Base-by-base conservation (phyloP, 1,140 invertebrate genomes). In the Orchesella cincta region DNA sequence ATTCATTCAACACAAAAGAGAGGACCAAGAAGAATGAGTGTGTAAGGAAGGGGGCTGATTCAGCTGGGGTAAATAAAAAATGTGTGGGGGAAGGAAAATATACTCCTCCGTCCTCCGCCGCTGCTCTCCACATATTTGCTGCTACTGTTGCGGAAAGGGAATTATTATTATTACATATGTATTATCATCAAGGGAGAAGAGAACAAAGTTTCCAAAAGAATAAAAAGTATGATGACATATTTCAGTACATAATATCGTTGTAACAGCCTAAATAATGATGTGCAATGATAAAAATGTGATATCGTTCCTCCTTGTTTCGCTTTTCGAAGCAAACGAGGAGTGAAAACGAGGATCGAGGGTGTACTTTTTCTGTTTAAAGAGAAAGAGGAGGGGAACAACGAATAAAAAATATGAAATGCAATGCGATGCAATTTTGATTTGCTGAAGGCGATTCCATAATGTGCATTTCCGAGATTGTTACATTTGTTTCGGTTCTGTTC, bases 101-200 rank as follows among this genome's bases (percentile, higher is more conserved):
- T 57, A 57, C 54, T 57, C n/a, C n/a, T 57, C 54, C 54, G 12
- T 57, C 54, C 54, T 57, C 23, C 54, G 3, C 31, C 23, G 26
- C 12, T 33, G 5, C 62, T 67, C 26, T 14, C n/a, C 14, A 29
- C 23, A 18, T 23, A 33, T 67, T 18, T 67, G 8, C 14, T 12
- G 3, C 62, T 3, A 67, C 28, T 31, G 26, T 67, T 33, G 62
- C 2, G 62, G 62, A 33, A 67, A 67, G 62, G 31, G 62, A 67
- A 67, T 67, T 67, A 67, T 67, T 67, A 67, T 67, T 26, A 67
- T 67, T 67, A 67, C 33, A n/a, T n/a, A n/a, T n/a, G n/a, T 67
- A 67, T 67, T 67, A 67, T 29, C 31, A 67, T 67, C 62, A 67
- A 67, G 62, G 62, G 62, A 67, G 62, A 67, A 67, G 62, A 31